Base-by-base conservation (phyloP, 1,140 invertebrate species). In the Cotesia vestalis region DNA sequence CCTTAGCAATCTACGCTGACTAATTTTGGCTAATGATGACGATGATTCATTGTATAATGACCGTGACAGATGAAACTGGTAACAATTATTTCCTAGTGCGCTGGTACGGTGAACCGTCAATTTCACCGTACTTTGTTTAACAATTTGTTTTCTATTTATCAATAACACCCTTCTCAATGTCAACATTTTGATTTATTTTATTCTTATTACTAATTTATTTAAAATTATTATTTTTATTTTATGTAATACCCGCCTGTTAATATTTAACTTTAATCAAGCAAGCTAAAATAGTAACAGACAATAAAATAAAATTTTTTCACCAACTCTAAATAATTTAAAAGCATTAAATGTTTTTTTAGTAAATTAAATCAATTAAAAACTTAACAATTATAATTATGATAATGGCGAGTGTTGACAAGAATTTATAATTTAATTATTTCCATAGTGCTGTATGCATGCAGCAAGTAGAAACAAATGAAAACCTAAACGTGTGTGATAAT, bases 401-500 rank as follows among this genome's bases (percentile, higher is more conserved):
- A 27, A 27, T 27, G 27, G 27, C 27, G 14, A 64, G 51, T 46
- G 14, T n/a, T 64, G 38, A 57, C 60, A n/a, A 53, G 5, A 9
- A 46, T 6, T 64, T 34, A 66, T 72, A 38, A 63, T 73, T 68
- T 78, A 20, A 77, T 68, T 27, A 27, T 27, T 27, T 27, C 27
- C 27, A 27, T 27, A 2, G 68, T 75, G 71, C 69, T 78, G 69
- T 64, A 78, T 75, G 64, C 75, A 80, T 3, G 75, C 78, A 11
- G 76, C 74, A n/a, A 80, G 66, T n/a, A 80, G 71, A 27, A 80
- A 68, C 64, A 79, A 73, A 69, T 77, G 78, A 68, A 78, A 76
- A 52, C 75, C 75, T 46, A 80, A 52, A 72, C 66, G 62, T 38
- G 73, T 67, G 59, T 77, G 74, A 71, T 77, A 80, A 27, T 77